These are phyloP conservation scores for Epinephelus moara DNA, from an alignment of 2,113 vertebrate genomes.

Conservation along the genomic window DNA sequence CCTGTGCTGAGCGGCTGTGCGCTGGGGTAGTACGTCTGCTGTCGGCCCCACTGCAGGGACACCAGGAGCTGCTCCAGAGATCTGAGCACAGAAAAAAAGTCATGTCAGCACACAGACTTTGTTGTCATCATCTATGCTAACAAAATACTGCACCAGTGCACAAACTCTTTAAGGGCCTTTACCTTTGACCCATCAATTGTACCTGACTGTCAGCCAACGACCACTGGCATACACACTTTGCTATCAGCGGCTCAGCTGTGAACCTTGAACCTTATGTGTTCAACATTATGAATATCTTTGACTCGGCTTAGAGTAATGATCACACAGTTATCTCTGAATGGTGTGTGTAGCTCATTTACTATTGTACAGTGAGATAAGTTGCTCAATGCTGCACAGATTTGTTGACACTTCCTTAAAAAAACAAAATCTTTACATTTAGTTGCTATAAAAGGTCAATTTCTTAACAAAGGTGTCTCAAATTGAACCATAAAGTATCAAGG, in stretches of 20 bases:
- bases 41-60: constrained; percentile 95
- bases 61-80: constrained; percentile 93
- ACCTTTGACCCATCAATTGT: not conserved
- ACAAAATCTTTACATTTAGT: too few relatives aligned
- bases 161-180: not conserved
- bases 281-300: not conserved
- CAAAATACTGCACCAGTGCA: not conserved
- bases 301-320: not conserved
- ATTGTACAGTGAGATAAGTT: not conserved
- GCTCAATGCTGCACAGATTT: not conserved
- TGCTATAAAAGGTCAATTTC: not conserved
- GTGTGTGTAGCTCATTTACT: not conserved
- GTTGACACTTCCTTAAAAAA: not conserved
- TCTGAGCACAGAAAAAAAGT: constrained; percentile 77
- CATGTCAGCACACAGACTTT: not conserved
- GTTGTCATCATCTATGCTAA: not conserved
- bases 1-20: constrained; percentile 90
- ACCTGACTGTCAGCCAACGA: not conserved
- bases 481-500: not conserved
- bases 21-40: constrained; percentile 92
- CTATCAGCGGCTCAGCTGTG: not conserved
- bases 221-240: not conserved
- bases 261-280: not conserved
- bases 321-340: not conserved
- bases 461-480: not conserved